Evolutionary conservation across 2,888 invertebrate species (phyloP).

Genomic region (Melanostoma scalare): DNA sequence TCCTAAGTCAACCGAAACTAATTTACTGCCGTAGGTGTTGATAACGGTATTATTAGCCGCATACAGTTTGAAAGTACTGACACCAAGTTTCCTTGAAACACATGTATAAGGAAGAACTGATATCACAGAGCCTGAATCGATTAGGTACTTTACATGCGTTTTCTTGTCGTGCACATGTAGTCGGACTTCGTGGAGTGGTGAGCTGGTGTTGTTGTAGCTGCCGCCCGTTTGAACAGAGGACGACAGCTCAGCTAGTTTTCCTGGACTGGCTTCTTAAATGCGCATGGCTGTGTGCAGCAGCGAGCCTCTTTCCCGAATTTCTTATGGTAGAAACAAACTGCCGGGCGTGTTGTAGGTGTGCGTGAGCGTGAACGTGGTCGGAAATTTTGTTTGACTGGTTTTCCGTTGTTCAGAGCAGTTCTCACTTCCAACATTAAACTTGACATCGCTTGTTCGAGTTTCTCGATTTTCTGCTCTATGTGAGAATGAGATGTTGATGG

Average conservation of each 20-base stretch:
- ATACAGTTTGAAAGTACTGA: constrained; percentile 2
- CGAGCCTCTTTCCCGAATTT: background rate
- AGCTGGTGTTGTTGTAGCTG: background rate
- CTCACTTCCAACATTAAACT: no score
- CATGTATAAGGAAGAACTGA: background rate
- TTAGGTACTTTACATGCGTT: constrained; percentile 10
- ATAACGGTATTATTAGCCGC: constrained; percentile 2
- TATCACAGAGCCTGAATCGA: background rate
- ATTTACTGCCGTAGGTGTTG: no score
- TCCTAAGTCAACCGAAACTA: constrained; percentile 73
- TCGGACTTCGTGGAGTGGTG: background rate
- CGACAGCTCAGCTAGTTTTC: constrained; percentile 2
- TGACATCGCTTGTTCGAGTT: no score
- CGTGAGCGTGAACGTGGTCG: background rate
- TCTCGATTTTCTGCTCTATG: no score
- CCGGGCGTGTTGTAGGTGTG: background rate
- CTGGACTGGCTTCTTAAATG: background rate
- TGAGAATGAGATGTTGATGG: no score
- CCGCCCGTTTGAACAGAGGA: background rate
- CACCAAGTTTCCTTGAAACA: background rate
- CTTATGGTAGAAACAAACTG: constrained; percentile 5
- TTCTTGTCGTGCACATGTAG: constrained; percentile 10
- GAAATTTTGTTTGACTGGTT: background rate
- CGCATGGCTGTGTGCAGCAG: constrained; percentile 13
- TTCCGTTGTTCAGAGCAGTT: no score